These are phyloP conservation scores for Scleropages formosus DNA, from an alignment of 2,797 vertebrate species.

Conservation along the genomic window DNA sequence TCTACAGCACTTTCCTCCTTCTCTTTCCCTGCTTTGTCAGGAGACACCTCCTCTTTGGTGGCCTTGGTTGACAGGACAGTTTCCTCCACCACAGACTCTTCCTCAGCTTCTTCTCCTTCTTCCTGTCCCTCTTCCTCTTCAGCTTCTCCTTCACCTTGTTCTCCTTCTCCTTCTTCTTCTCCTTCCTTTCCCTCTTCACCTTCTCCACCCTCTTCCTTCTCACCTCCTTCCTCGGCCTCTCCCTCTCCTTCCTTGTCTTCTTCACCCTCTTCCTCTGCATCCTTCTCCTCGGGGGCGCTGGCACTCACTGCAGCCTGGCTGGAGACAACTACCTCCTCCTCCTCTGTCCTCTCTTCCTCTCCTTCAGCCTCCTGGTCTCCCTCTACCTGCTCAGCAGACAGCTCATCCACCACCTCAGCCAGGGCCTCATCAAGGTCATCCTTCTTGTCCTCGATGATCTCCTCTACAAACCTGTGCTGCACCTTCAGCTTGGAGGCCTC, in stretches of 20 bases:
- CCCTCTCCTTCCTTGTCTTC: slow-evolving; percentile 33
- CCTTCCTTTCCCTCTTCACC: slow-evolving; percentile 39
- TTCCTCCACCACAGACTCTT: slow-evolving; percentile 26
- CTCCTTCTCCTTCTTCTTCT: slow-evolving; percentile 39
- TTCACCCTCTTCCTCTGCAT: slow-evolving; percentile 20
- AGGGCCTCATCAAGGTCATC: slow-evolving; percentile 83
- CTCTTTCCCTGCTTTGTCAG: slow-evolving; percentile 39
- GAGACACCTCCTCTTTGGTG: slow-evolving; percentile 51
- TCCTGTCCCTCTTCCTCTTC: slow-evolving; percentile 40
- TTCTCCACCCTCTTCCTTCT: slow-evolving; percentile 40
- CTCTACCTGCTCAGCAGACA: slow-evolving; percentile 66
- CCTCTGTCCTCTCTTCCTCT: slow-evolving; percentile 60
- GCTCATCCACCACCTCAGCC: slow-evolving; percentile 78
- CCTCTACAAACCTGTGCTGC: slow-evolving; percentile 97
- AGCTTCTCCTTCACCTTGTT: slow-evolving; percentile 32
- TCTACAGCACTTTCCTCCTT: slow-evolving; percentile 33
- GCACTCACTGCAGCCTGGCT: slow-evolving; percentile 33
- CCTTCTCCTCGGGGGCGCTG: slow-evolving; percentile 31
- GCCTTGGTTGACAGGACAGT: slow-evolving; percentile 49
- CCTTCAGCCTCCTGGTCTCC: slow-evolving; percentile 65
- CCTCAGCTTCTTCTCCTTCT: slow-evolving; percentile 48
- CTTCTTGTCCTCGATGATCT: slow-evolving; percentile 95
- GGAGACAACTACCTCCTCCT: slow-evolving; percentile 46
- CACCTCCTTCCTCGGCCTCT: slow-evolving; percentile 39
- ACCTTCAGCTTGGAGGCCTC: slow-evolving; percentile 88